phyloP scores from a whole-genome alignment of 2,888 invertebrate genomes.

The Acholoe squamosa region DNA sequence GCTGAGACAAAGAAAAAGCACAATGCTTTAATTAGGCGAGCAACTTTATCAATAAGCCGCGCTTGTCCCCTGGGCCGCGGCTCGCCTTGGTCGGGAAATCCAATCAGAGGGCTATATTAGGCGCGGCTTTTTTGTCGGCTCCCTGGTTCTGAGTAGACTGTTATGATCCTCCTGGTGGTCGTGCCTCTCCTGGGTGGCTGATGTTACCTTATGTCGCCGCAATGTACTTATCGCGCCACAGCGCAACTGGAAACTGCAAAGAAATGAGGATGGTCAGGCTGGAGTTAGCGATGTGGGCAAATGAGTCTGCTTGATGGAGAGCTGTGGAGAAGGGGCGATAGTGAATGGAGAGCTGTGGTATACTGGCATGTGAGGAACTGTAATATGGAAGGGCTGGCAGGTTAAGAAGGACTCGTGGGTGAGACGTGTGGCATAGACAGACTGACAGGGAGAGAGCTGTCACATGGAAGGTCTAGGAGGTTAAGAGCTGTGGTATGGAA shows the following conservation, averaged over 20 bases:
- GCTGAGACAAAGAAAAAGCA: slow-evolving; percentile 60
- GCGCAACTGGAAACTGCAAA: background rate
- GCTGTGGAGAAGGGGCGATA: too few relatives aligned
- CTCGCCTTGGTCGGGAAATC: slow-evolving; percentile 23
- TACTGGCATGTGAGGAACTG: too few relatives aligned
- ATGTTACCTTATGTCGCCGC: slow-evolving; percentile 16
- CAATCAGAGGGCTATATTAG: slow-evolving; percentile 53
- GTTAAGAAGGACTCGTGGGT: background rate
- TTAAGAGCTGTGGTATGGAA: background rate
- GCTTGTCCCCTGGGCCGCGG: slow-evolving; percentile 7
- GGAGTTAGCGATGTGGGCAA: background rate
- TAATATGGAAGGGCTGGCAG: background rate
- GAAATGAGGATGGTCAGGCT: background rate
- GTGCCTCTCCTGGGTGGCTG: background rate
- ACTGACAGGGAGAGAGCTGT: background rate
- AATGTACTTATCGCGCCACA: slow-evolving; percentile 18
- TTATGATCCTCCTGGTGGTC: slow-evolving; percentile 38
- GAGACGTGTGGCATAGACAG: background rate
- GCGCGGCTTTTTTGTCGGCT: slow-evolving; percentile 14
- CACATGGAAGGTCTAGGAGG: background rate
- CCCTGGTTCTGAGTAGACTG: background rate
- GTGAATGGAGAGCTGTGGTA: too few relatives aligned
- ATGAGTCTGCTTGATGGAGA: too few relatives aligned
- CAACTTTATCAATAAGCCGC: slow-evolving; percentile 52
- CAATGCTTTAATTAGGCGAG: slow-evolving; percentile 54